These are phyloP conservation scores for Drosophila nr. medialis DNA, from an alignment of 2,888 invertebrate genomes.

Conservation along the genomic window DNA sequence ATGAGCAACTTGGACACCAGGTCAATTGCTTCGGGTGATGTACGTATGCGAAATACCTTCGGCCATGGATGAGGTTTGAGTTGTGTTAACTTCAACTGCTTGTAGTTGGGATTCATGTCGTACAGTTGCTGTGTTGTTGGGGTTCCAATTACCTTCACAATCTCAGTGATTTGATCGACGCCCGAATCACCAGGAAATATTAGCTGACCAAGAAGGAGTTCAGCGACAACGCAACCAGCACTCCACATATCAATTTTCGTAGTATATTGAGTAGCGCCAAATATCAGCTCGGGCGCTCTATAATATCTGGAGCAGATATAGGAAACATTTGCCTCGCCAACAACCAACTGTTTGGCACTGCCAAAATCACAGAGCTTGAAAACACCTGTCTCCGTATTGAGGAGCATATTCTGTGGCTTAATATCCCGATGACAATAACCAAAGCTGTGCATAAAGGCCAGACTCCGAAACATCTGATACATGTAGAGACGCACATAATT, in stretches of 20 bases:
- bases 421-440: conserved; percentile 99
- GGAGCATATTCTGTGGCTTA: conserved; percentile 98
- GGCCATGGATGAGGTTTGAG: conserved; percentile 99
- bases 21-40: conserved; percentile 95
- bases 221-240: conserved; percentile 99
- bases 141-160: conserved; percentile 99
- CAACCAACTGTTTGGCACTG: conserved; percentile 98
- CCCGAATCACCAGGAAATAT: conserved; percentile 99
- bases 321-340: conserved; percentile 98
- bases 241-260: conserved; percentile 99
- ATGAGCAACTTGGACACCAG: conserved; percentile 96
- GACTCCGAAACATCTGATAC: conserved; percentile 99
- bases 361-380: conserved; percentile 99
- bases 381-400: conserved; percentile 98
- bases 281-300: conserved; percentile 99
- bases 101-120: conserved; percentile 99
- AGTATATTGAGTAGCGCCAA: conserved; percentile 98
- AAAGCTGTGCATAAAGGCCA: conserved; percentile 99
- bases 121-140: conserved; percentile 99
- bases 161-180: conserved; percentile 99
- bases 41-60: conserved; percentile 97
- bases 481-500: conserved; percentile 99
- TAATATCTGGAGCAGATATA: conserved; percentile 99
- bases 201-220: conserved; percentile 97
- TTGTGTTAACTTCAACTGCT: conserved; percentile 99